These are phyloP conservation scores for Brachymystax lenok DNA, from an alignment of 2,797 vertebrate genomes.

Conservation along the genomic window DNA sequence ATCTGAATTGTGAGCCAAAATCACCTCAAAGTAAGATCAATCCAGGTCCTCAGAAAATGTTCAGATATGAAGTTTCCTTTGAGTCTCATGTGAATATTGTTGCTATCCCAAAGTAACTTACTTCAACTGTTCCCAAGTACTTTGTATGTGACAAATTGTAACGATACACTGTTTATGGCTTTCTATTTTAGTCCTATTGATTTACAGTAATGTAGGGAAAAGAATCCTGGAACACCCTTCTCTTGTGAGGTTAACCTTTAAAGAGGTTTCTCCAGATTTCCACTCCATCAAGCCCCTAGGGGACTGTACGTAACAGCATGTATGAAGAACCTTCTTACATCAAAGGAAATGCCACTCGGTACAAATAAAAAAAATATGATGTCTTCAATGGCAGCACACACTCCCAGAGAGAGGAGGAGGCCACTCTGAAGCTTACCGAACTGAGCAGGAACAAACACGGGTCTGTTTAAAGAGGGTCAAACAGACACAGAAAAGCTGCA, in stretches of 20 bases:
- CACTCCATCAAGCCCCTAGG: neutral
- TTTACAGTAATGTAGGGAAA: neutral
- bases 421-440: slow-evolving; percentile 10
- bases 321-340: slow-evolving; percentile 56
- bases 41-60: neutral
- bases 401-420: slow-evolving; percentile 18
- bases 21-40: neutral
- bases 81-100: slow-evolving; percentile 22
- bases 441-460: neutral
- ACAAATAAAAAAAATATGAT: slow-evolving; percentile 13
- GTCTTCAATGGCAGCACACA: neutral
- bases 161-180: neutral
- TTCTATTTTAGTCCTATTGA: neutral
- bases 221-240: neutral
- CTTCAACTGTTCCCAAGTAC: neutral
- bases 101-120: neutral
- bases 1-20: neutral
- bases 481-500: neutral
- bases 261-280: neutral
- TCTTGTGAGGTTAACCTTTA: slow-evolving; percentile 1
- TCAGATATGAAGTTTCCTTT: neutral
- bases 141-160: neutral
- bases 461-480: neutral
- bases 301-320: neutral
- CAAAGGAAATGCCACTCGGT: slow-evolving; percentile 60